Evolutionary conservation across 2,113 vertebrate species (phyloP).

Genomic region (Zosterops japonicus): DNA sequence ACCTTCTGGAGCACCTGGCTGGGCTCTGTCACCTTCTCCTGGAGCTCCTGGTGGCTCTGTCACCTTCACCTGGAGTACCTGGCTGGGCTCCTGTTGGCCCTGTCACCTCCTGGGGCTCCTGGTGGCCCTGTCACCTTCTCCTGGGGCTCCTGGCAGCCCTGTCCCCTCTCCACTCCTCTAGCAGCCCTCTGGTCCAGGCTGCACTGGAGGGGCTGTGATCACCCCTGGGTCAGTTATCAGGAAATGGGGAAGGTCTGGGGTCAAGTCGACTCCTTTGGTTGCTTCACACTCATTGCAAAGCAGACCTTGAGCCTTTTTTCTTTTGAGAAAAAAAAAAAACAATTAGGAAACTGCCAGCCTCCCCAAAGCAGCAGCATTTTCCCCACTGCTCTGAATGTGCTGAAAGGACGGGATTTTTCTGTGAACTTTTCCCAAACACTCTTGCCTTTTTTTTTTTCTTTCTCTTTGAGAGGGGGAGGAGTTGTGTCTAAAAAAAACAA

Average conservation of each 20-base stretch:
- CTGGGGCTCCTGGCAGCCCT: too few relatives aligned
- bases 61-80: too few relatives aligned
- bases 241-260: neutral
- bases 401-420: conserved; percentile 61
- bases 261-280: neutral
- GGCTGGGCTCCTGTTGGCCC: too few relatives aligned
- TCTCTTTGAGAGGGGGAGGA: conserved; percentile 61
- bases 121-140: too few relatives aligned
- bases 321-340: neutral
- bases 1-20: too few relatives aligned
- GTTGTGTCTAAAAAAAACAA: conserved; percentile 70
- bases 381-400: neutral
- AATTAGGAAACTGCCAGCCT: neutral
- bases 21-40: too few relatives aligned
- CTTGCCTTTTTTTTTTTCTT: neutral
- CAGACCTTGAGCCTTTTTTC: neutral
- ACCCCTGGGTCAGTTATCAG: neutral
- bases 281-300: neutral
- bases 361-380: neutral
- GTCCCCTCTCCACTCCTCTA: neutral
- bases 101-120: too few relatives aligned
- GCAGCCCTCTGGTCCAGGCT: neutral
- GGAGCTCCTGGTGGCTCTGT: too few relatives aligned
- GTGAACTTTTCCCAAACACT: conserved; percentile 39
- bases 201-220: neutral